Percentiles rank a stretch among this genome's conserved stretches.
These are phyloP conservation scores for Pomatostomus ruficeps DNA, from an alignment of 2,113 vertebrate species.

Conservation along the genomic window DNA sequence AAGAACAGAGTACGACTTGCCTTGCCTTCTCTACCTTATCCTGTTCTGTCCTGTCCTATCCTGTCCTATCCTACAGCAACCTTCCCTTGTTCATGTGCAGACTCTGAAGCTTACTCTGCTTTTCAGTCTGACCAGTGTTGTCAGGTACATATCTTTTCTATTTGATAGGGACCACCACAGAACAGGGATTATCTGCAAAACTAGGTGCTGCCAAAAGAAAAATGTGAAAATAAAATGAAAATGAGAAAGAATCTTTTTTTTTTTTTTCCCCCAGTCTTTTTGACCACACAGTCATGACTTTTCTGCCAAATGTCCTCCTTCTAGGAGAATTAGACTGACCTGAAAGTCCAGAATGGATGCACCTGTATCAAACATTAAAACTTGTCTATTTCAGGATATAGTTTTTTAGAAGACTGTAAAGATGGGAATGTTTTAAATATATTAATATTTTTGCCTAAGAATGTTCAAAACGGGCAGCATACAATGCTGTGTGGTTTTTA, in stretches of 20 bases:
- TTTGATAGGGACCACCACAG: background rate
- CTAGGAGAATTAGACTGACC: background rate
- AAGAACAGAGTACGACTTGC: background rate
- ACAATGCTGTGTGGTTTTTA: background rate
- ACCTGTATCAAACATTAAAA: background rate
- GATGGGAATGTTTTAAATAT: background rate
- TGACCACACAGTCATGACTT: background rate
- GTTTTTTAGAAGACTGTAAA: background rate
- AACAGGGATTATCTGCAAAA: background rate
- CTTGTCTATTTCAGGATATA: background rate
- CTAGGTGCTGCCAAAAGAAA: background rate
- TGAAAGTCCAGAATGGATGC: background rate
- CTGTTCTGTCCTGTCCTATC: background rate
- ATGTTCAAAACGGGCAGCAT: background rate
- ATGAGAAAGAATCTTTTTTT: background rate
- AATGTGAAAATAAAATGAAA: background rate
- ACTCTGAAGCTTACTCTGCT: background rate
- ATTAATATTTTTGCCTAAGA: background rate
- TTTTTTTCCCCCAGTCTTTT: background rate
- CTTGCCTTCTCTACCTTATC: rapidly evolving
- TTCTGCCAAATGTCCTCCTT: background rate
- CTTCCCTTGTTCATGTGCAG: background rate
- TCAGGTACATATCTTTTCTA: background rate
- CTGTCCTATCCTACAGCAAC: background rate
- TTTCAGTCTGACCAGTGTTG: background rate